Conservation (phyloP, 2,113 vertebrate species). For the Cochlearius cochlearius region DNA sequence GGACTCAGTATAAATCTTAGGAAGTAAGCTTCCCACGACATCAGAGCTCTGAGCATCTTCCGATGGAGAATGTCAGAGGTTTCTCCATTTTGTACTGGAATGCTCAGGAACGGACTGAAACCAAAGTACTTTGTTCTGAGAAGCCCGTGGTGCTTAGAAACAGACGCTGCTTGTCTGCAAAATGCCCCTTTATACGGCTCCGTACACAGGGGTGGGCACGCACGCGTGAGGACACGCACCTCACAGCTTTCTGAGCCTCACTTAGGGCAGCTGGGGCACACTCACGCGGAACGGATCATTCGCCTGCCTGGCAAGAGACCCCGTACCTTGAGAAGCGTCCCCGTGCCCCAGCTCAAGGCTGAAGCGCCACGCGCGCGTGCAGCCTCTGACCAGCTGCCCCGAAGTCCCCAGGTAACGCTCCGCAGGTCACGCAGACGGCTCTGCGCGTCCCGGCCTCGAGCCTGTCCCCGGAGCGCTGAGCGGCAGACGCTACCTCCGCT, state of each 20-base stretch:
- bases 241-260: neutral
- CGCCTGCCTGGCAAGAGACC: neutral
- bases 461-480: neutral
- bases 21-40: neutral
- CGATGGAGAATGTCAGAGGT: neutral
- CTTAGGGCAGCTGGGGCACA: neutral
- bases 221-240: neutral
- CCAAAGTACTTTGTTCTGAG: neutral
- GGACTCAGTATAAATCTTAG: neutral
- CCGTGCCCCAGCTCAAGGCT: no score
- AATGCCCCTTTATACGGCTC: neutral
- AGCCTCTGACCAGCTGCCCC: neutral
- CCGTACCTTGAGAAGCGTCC: neutral
- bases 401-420: no score
- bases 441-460: neutral
- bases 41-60: neutral
- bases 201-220: neutral
- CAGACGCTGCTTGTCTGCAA: neutral
- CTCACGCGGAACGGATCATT: no score
- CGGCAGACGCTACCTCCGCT: neutral
- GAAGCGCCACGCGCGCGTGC: neutral
- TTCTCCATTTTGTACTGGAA: neutral
- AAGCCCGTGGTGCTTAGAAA: neutral
- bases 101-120: neutral
- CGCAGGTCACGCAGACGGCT: neutral